phyloP scores from a whole-genome alignment of 2,113 vertebrate species.

The Genyomyrus donnyi region DNA sequence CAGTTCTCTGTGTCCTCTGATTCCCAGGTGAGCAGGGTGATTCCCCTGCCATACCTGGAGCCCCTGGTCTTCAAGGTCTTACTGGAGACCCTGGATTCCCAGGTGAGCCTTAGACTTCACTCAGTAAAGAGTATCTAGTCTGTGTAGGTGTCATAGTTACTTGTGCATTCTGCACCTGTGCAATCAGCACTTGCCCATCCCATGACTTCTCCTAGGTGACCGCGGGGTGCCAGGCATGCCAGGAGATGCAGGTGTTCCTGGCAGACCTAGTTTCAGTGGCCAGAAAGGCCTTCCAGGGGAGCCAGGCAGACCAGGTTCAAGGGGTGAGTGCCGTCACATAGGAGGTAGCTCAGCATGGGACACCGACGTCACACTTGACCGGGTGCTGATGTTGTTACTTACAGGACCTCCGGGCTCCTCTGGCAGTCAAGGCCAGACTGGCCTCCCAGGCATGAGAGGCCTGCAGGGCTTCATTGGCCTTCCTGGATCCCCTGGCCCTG shows the following conservation, averaged over 20 bases:
- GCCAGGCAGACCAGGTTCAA: slow-evolving; percentile 66
- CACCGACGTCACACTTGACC: neutral
- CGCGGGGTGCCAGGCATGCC: slow-evolving; percentile 58
- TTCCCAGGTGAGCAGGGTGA: slow-evolving; percentile 54
- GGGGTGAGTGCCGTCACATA: slow-evolving; percentile 53
- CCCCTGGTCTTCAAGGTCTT: slow-evolving; percentile 68
- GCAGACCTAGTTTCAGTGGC: slow-evolving; percentile 62
- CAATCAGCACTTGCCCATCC: neutral
- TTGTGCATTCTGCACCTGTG: neutral
- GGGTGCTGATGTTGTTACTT: neutral
- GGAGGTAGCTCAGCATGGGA: neutral
- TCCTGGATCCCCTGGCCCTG: slow-evolving; percentile 54
- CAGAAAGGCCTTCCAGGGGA: slow-evolving; percentile 69
- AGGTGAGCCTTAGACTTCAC: slow-evolving; percentile 54
- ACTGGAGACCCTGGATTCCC: slow-evolving; percentile 63
- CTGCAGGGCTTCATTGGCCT: slow-evolving; percentile 61
- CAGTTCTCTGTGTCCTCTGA: neutral
- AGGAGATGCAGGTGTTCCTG: slow-evolving; percentile 70
- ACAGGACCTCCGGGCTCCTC: slow-evolving; percentile 68
- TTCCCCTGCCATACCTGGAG: slow-evolving; percentile 51
- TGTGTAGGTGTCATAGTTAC: neutral
- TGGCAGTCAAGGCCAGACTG: slow-evolving; percentile 63
- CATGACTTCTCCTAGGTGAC: slow-evolving; percentile 56
- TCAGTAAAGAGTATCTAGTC: neutral
- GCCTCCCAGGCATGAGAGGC: slow-evolving; percentile 67